Conservation (phyloP, 2,888 invertebrate species). For the Oligia strigilis region DNA sequence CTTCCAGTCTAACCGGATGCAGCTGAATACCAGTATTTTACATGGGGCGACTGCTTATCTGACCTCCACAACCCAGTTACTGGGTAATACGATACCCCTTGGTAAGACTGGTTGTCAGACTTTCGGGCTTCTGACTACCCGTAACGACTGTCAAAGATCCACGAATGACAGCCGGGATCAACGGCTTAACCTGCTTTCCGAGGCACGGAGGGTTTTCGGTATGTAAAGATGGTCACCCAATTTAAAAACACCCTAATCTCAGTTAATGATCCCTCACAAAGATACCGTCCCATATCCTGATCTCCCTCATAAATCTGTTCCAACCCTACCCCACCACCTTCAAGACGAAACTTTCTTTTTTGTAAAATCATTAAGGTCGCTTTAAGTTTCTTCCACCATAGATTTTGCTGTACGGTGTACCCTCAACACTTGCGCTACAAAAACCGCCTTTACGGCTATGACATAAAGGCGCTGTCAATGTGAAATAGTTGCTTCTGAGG, state of each 20-base stretch:
- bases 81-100: too few species aligned
- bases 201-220: too few species aligned
- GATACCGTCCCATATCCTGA: constrained; percentile 11
- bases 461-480: background rate
- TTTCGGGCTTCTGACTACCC: too few species aligned
- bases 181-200: too few species aligned
- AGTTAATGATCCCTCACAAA: background rate
- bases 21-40: too few species aligned
- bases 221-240: too few species aligned
- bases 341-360: constrained; percentile 64
- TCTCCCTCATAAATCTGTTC: constrained; percentile 27
- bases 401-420: constrained; percentile 67
- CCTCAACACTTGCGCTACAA: background rate
- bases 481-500: background rate
- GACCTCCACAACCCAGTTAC: too few species aligned
- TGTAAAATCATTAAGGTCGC: constrained; percentile 75
- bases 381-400: constrained; percentile 69
- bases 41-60: too few species aligned
- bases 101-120: too few species aligned
- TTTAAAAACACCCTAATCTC: background rate
- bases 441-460: background rate
- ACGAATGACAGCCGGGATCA: too few species aligned
- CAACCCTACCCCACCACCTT: constrained; percentile 16
- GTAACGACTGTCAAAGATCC: too few species aligned
- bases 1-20: too few species aligned